Evolutionary conservation across 2,113 vertebrate genomes (phyloP).

Genomic region (Thunnus maccoyii): DNA sequence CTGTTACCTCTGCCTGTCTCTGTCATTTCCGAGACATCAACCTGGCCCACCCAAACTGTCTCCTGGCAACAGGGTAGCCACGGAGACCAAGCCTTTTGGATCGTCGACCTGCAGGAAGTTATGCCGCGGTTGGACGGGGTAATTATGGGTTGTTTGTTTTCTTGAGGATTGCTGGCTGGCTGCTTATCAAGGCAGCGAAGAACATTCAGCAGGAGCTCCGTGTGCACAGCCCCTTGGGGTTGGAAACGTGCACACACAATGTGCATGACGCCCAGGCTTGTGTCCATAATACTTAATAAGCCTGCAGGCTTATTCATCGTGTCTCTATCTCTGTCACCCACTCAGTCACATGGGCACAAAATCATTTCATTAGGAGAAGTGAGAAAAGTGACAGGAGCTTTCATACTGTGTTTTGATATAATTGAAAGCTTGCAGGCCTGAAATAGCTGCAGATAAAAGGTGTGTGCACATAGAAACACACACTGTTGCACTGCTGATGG

Average conservation of each 20-base stretch:
- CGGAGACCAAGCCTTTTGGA: slow-evolving; percentile 67
- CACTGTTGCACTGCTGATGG: slow-evolving; percentile 26
- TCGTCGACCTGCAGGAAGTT: slow-evolving; percentile 66
- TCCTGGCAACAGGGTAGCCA: slow-evolving; percentile 82
- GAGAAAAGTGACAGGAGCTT: slow-evolving; percentile 64
- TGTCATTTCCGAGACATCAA: slow-evolving; percentile 58
- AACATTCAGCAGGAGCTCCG: slow-evolving; percentile 39
- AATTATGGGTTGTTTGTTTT: slow-evolving; percentile 75
- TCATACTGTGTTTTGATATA: slow-evolving; percentile 56
- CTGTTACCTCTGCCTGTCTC: slow-evolving; percentile 53
- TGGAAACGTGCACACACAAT: slow-evolving; percentile 21
- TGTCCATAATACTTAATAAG: slow-evolving; percentile 45
- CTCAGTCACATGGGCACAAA: slow-evolving; percentile 52
- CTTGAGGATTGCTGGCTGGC: slow-evolving; percentile 52
- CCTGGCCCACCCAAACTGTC: slow-evolving; percentile 59
- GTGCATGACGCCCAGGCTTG: slow-evolving; percentile 22
- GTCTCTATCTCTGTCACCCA: slow-evolving; percentile 46
- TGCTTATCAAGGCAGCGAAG: slow-evolving; percentile 42
- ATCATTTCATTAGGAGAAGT: slow-evolving; percentile 57
- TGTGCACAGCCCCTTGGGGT: slow-evolving; percentile 32
- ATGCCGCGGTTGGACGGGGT: slow-evolving; percentile 52
- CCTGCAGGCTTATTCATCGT: slow-evolving; percentile 28
- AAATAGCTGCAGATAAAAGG: slow-evolving; percentile 60
- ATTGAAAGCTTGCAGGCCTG: slow-evolving; percentile 50
- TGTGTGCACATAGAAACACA: slow-evolving; percentile 20